Evolutionary conservation across 2,888 invertebrate species (phyloP), one percentile per base, ranked within the genome.

Genomic region (Toxonevra muliebris): DNA sequence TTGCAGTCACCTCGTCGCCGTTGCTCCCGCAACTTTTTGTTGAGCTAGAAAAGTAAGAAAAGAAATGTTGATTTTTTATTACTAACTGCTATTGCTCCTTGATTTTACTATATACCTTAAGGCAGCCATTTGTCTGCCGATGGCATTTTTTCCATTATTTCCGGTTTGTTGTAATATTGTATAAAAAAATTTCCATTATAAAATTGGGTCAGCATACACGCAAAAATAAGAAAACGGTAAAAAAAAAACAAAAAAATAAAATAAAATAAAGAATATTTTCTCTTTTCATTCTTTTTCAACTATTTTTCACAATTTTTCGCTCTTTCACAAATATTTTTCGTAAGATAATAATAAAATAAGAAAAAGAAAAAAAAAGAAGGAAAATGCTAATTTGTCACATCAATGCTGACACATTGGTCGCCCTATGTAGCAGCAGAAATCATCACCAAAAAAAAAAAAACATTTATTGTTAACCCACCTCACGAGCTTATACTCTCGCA

Each of bases 141-240:
- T 30, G 11, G 53, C 42, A 61, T 58, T 58, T 75, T 77, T 70
- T 72, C 75, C 71, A 73, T 68, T 76, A 74, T 75, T 76, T 63
- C 45, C 20, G 19, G 19, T 19, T 53, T 19, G 15, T 48, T 5
- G 7, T 19, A 66, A 15, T 30, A 30, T 30, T 4, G 2, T 30
- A 2, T 4, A 30, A 30, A 30, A 30, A 30, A 30, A 30, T 66
- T 79, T 77, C 79, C 78, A 79, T 80, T 81, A 81, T 77, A 80
- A 80, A 80, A 81, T 80, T 81, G 74, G 80, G 80, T 80, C 80
- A 80, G 77, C 78, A n/a, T n/a, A n/a, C n/a, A n/a, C n/a, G n/a
- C n/a, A n/a, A n/a, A n/a, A n/a, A n/a, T n/a, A n/a, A 80, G 80
- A 60, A 20, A 15, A 58, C 63, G 7, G 52, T 59, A 54, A 61